Base-by-base conservation (phyloP, 2,888 invertebrate species). In the Thera obeliscata region DNA sequence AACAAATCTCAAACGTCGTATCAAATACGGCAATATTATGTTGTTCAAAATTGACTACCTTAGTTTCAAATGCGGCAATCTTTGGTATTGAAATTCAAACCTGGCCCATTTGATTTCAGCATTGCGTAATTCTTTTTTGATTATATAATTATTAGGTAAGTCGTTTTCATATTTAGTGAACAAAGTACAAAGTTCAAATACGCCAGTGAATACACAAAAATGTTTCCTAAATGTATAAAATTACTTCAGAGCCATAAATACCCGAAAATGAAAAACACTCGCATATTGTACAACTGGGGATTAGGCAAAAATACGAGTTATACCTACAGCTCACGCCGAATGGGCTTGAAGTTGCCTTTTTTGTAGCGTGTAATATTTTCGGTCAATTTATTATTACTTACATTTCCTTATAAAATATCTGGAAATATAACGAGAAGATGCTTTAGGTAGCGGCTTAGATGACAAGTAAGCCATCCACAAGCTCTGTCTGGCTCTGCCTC, bases 241-340 rank as follows among this genome's bases (percentile, higher is more conserved):
- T 43, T 33, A 54, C 59, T 7, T 46, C 49, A 59, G 8, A 9
- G 49, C 9, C 57, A 64, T 64, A 35, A 57, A 63, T 57, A 48
- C 33, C 54, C 36, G 50, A 64, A 64, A 59, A 65, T 59, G 38
- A 59, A 64, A 59, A 54, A 55, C 59, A 56, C 38, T 35, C 50
- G 56, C 36, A 52, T 33, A 52, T 22, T 22, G 22, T 52, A 43
- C 61, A 48, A 48, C 41, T 36, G 36, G 43, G 52, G 65, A 50
- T 66, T 61, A 61, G 50, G 36, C 22, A 43, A 56, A 52, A 55
- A 59, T 56, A 58, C 52, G 52, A 46, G 36, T 6, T 33, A 43
- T 56, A 54, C 9, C 12, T 33, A 58, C 8, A 57, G 41, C 49
- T 50, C 35, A 52, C 35, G n/a, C 58, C 9, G 22, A 64, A 64